These are phyloP conservation scores for Pelvicachromis taeniatus DNA, from an alignment of 2,113 vertebrate genomes.

Conservation along the genomic window DNA sequence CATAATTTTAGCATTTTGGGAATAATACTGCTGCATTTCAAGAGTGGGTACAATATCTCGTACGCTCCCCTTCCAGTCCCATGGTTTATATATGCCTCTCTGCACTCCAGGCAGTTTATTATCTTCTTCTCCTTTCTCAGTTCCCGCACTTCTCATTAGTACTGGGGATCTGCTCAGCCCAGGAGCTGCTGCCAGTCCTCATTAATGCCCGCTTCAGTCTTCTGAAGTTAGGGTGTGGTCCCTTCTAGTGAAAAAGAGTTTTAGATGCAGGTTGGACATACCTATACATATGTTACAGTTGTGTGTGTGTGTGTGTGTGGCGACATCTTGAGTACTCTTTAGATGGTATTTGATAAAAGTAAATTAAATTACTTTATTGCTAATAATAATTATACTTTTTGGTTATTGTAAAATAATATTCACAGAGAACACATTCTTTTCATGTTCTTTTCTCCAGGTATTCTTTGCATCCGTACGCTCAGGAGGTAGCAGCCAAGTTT, in stretches of 20 bases:
- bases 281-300: neutral
- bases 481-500: conserved; percentile 97
- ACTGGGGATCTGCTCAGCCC: neutral
- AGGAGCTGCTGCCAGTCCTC: neutral
- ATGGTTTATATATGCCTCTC: neutral
- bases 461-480: conserved; percentile 98
- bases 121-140: neutral
- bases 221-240: neutral
- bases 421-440: neutral
- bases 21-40: neutral
- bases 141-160: neutral
- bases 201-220: neutral
- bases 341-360: neutral
- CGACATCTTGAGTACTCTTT: neutral
- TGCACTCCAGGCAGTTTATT: neutral
- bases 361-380: neutral
- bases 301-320: neutral
- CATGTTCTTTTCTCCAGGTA: conserved; percentile 71
- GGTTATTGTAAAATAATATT: neutral
- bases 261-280: neutral
- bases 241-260: neutral
- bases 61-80: neutral
- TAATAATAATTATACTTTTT: neutral
- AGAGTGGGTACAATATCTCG: neutral
- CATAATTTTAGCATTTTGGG: neutral